These are phyloP conservation scores for Lutra lutra DNA, from an alignment of 2,797 vertebrate genomes.

Conservation along the genomic window DNA sequence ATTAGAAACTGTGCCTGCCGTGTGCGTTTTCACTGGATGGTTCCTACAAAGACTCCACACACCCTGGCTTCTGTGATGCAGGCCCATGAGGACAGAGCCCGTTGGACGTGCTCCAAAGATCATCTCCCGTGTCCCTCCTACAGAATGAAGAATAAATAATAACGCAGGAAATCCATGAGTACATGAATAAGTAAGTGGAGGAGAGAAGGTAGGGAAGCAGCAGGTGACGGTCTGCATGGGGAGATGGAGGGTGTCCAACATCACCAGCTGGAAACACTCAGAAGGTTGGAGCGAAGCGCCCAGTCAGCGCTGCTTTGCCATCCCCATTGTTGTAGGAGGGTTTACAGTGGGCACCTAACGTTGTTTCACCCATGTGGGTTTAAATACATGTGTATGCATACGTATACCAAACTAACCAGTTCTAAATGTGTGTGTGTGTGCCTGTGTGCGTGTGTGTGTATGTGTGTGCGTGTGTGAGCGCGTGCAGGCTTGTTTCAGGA, in stretches of 20 bases:
- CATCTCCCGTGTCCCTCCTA: constrained; percentile 88
- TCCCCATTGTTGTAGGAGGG: not conserved
- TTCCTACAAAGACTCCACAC: constrained; percentile 85
- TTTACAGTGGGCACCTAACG: not conserved
- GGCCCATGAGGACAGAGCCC: constrained; percentile 84
- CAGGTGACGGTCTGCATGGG: constrained; percentile 84
- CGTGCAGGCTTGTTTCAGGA: not conserved
- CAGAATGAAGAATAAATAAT: constrained; percentile 82
- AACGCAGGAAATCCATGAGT: not conserved
- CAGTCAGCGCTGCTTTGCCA: constrained; percentile 82
- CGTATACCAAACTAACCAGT: not conserved
- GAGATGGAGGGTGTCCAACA: constrained; percentile 87
- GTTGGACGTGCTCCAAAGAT: constrained; percentile 90
- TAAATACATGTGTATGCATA: not conserved
- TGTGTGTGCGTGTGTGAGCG: too few species aligned
- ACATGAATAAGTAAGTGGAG: not conserved
- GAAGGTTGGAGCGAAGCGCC: constrained; percentile 86
- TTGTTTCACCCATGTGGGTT: too few species aligned
- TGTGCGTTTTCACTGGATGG: constrained; percentile 88
- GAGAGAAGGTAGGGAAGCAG: constrained; percentile 71
- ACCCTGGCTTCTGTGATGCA: constrained; percentile 81
- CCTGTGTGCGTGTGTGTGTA: too few species aligned
- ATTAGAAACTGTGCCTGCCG: constrained; percentile 83
- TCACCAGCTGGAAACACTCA: constrained; percentile 92
- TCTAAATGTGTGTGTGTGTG: too few species aligned